A percentile compares a stretch with the other conserved stretches of the same genome.
Conservation (phyloP, 2,113 vertebrate genomes). For the Ophthalmolycus amberensis region DNA sequence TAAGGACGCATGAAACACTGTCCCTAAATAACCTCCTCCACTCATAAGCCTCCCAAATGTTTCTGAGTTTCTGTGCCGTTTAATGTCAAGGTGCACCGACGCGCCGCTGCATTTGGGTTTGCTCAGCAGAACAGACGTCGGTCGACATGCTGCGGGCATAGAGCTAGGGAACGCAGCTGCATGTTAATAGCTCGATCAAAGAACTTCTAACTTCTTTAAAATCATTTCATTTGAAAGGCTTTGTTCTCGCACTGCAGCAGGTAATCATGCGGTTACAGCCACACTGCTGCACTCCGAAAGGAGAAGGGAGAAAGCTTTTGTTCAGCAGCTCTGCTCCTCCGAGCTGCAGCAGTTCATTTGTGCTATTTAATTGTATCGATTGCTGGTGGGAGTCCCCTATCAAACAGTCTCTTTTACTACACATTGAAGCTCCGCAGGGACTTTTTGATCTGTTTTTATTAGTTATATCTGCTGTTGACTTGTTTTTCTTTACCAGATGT, state of each 20-base stretch:
- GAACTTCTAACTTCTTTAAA: conserved; percentile 44
- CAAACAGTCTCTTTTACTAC: conserved; percentile 17
- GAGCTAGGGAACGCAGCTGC: not conserved
- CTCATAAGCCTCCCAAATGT: conserved; percentile 9
- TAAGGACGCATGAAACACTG: not conserved
- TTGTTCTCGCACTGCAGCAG: conserved; percentile 46
- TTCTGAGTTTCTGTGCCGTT: conserved; percentile 3
- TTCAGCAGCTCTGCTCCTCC: conserved; percentile 11
- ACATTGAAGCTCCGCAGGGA: not conserved
- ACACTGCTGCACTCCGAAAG: not conserved
- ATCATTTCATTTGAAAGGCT: conserved; percentile 51
- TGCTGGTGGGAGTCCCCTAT: conserved; percentile 13
- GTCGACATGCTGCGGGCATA: not conserved
- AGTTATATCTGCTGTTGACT: not conserved
- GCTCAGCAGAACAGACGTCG: conserved; percentile 7
- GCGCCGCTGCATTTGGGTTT: not conserved
- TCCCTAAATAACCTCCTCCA: conserved; percentile 7
- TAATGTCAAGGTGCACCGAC: conserved; percentile 19
- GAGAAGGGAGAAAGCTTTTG: conserved; percentile 17
- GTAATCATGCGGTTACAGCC: conserved; percentile 22
- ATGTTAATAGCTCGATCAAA: conserved; percentile 42
- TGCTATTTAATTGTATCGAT: conserved; percentile 54
- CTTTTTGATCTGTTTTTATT: conserved; percentile 3
- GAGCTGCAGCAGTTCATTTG: conserved; percentile 45
- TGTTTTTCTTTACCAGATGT: conserved; percentile 8